Percentiles rank a stretch among this genome's conserved stretches.
These are phyloP conservation scores for Caenorhabditis sp. DNA, from an alignment of 2,888 invertebrate genomes.

Conservation along the genomic window DNA sequence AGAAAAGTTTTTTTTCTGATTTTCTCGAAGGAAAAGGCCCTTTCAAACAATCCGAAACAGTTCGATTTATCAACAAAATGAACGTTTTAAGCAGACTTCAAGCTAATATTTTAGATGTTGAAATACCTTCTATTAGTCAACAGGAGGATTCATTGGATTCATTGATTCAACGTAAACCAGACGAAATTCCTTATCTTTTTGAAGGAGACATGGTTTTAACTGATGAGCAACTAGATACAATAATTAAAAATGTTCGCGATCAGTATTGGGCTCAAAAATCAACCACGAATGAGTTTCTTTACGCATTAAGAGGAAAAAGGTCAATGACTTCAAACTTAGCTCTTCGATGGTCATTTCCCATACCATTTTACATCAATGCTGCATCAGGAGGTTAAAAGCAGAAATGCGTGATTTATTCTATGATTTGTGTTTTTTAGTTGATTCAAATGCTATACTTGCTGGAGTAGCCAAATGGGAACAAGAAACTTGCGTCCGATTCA, in stretches of 20 bases:
- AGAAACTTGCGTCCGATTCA: constrained; percentile 77
- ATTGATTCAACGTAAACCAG: constrained; percentile 56
- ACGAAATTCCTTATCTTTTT: constrained; percentile 77
- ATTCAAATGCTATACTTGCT: constrained; percentile 69
- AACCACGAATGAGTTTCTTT: constrained; percentile 20
- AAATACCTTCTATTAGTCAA: constrained; percentile 2
- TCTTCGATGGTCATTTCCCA: constrained; percentile 72
- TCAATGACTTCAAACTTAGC: constrained; percentile 71
- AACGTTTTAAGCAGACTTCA: constrained; percentile 66
- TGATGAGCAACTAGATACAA: constrained; percentile 72
- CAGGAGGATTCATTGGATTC: constrained; percentile 20
- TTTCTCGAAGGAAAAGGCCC: constrained; percentile 56
- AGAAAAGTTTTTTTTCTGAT: constrained; percentile 50
- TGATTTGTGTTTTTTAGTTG: constrained; percentile 63
- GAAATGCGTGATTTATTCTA: no score
- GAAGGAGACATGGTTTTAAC: constrained; percentile 81
- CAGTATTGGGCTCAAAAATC: constrained; percentile 68
- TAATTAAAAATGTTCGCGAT: constrained; percentile 67
- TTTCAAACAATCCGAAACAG: constrained; percentile 43
- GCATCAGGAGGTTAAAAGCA: constrained; percentile 75
- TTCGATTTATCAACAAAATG: constrained; percentile 61
- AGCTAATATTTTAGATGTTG: constrained; percentile 59
- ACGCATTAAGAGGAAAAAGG: constrained; percentile 56
- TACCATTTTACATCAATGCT: constrained; percentile 73
- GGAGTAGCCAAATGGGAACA: constrained; percentile 76